phyloP scores from a whole-genome alignment of 2,797 vertebrate species.

The Anabacerthia variegaticeps region DNA sequence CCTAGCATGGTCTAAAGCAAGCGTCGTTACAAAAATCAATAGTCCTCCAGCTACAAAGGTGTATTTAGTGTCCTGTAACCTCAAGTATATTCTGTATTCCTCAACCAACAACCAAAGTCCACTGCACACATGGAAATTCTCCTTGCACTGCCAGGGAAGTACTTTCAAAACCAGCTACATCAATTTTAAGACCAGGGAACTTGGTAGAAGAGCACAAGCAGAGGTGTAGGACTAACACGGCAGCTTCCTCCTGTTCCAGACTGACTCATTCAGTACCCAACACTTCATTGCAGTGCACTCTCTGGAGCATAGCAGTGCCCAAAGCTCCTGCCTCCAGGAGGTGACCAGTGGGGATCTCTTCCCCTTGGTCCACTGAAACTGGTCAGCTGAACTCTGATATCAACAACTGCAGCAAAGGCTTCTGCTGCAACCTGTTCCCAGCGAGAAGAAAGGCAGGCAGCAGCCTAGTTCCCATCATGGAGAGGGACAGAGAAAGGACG shows the following conservation, averaged over 20 bases:
- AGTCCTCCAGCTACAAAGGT: background rate
- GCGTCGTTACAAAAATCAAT: background rate
- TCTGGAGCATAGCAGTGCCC: background rate
- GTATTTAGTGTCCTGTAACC: background rate
- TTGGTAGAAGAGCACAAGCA: background rate
- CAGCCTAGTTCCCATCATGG: background rate
- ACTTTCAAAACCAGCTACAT: background rate
- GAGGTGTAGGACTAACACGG: background rate
- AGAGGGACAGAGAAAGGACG: accelerated
- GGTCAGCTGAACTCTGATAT: background rate
- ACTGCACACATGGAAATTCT: background rate
- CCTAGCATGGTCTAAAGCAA: background rate
- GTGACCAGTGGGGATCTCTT: background rate
- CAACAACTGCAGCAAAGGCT: background rate
- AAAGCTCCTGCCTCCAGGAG: background rate
- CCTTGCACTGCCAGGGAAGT: background rate
- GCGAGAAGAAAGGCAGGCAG: background rate
- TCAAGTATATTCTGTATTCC: background rate
- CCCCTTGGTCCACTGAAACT: background rate
- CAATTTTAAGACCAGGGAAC: background rate
- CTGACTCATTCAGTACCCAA: accelerated
- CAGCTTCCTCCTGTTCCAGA: background rate
- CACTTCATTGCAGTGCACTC: background rate
- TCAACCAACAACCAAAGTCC: background rate
- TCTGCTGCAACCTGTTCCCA: background rate